These are phyloP conservation scores for Alexandromys fortis DNA, from an alignment of 2,113 vertebrate species.

Conservation along the genomic window DNA sequence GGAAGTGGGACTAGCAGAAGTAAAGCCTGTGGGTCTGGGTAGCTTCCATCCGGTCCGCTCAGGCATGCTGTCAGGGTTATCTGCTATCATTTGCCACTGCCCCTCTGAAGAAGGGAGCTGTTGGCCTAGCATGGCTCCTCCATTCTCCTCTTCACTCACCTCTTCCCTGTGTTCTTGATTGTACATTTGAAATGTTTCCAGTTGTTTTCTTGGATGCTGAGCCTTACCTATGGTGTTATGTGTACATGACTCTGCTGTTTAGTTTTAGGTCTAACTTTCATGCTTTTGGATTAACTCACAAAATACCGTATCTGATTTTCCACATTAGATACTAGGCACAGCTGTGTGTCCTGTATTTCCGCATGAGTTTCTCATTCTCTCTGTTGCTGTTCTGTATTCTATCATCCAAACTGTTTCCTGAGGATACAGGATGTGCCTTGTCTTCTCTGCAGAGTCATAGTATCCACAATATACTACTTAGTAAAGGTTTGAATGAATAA, in stretches of 20 bases:
- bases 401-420: not conserved
- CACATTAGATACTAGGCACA: not conserved
- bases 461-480: not conserved
- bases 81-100: not conserved
- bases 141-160: not conserved
- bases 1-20: not conserved
- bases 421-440: not conserved
- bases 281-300: not conserved
- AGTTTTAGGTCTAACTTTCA: not conserved
- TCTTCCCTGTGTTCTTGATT: not conserved
- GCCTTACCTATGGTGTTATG: not conserved
- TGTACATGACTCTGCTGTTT: not conserved
- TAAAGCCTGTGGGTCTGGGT: not conserved
- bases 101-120: not conserved
- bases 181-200: not conserved
- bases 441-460: not conserved
- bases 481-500: slow-evolving; percentile 7
- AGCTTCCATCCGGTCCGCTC: not conserved
- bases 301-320: not conserved
- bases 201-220: not conserved
- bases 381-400: not conserved
- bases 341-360: not conserved
- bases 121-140: not conserved
- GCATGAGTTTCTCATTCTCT: not conserved
- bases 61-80: rapidly evolving